Evolutionary conservation across 2,888 invertebrate genomes (phyloP).

Genomic region (Stenichneumon culpator): DNA sequence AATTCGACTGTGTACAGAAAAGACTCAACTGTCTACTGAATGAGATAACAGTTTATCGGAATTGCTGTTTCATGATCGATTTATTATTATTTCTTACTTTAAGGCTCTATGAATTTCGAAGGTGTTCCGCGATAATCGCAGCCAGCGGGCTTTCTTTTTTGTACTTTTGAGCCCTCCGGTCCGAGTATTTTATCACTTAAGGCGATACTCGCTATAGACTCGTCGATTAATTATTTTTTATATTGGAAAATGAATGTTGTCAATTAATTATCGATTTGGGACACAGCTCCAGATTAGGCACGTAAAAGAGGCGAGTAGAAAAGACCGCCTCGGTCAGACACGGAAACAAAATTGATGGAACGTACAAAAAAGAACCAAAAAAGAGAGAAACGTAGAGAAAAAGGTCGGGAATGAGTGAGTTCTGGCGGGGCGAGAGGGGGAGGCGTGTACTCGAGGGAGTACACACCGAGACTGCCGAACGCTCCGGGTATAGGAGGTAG

Average conservation of each 20-base stretch:
- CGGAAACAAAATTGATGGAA: neutral
- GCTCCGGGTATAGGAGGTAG: constrained; percentile 10
- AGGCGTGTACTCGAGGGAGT: neutral
- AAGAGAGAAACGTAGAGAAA: neutral
- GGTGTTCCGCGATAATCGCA: neutral
- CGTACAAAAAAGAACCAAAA: neutral
- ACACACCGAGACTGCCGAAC: constrained; percentile 8
- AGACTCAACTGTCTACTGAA: constrained; percentile 3
- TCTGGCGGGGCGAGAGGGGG: constrained; percentile 15
- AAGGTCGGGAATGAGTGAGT: neutral
- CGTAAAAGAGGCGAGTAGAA: neutral
- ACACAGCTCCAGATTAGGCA: neutral
- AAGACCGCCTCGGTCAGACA: neutral
- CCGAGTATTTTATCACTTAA: too few relatives aligned
- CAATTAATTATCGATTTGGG: neutral
- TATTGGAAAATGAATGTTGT: neutral
- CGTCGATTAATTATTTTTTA: neutral
- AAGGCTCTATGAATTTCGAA: neutral
- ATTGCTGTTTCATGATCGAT: neutral
- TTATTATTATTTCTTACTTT: neutral
- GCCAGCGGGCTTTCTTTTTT: neutral
- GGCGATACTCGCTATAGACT: neutral
- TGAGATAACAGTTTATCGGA: neutral
- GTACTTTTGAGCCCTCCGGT: too few relatives aligned
- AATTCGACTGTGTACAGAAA: neutral